Conservation (phyloP, 2,113 vertebrate species). For the Taxidea taxus region DNA sequence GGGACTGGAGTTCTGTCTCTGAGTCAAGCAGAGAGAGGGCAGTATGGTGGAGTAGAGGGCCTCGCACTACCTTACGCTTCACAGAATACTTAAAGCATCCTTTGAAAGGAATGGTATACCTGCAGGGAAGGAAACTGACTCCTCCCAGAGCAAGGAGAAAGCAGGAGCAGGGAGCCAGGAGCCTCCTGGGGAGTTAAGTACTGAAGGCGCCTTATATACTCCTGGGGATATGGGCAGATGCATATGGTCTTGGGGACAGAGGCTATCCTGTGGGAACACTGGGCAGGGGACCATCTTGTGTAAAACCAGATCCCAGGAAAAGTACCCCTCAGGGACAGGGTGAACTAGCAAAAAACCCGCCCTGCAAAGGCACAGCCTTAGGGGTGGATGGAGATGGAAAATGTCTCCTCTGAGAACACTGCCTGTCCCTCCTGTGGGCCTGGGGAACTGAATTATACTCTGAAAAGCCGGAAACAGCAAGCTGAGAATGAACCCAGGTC, state of each 20-base stretch:
- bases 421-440: neutral
- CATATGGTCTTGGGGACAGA: neutral
- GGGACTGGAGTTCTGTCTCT: neutral
- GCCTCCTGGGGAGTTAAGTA: neutral
- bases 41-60: neutral
- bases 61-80: neutral
- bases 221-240: neutral
- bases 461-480: neutral
- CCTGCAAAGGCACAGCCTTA: neutral
- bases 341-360: neutral
- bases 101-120: neutral
- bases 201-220: neutral
- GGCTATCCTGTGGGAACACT: neutral
- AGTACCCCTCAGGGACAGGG: neutral
- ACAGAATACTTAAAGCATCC: neutral
- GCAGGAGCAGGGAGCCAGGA: neutral
- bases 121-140: neutral
- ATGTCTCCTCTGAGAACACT: neutral
- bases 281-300: neutral
- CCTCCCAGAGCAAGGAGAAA: neutral
- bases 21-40: neutral
- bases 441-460: neutral
- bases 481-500: neutral
- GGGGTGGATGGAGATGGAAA: too few relatives aligned
- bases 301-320: neutral